Base-by-base conservation (phyloP, 2,113 vertebrate genomes). In the Cichladusa arquata region DNA sequence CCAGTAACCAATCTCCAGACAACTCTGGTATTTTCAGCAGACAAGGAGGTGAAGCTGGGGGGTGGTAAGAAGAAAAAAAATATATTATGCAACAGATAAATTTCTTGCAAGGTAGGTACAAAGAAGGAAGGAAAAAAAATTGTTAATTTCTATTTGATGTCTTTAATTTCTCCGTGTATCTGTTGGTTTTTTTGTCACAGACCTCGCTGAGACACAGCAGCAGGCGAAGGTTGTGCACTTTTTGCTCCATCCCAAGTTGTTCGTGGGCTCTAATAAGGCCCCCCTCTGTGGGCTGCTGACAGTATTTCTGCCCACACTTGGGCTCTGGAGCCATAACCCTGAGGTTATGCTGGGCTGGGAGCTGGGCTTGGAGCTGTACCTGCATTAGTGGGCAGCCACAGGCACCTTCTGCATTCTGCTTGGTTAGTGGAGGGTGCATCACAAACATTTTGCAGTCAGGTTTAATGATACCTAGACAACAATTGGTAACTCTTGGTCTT, bases 171-270 rank as follows among this genome's bases (percentile, higher is more conserved):
- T 91, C 13, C 3, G 0, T 24, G 44, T 57, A 8, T n/a, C 16
- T 51, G 16, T 58, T 19, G 25, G 2, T 56, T 67, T 86, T 51
- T 93, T 56, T 83, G 33, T 73, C 65, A 19, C 40, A 12, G 47
- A 14, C 38, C 28, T 25, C 1, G 0, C 34, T 66, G 64, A n/a
- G 19, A 8, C 65, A 38, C 20, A 1, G 1, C 34, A 73, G 47
- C 62, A 71, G 23, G 36, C 31, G 24, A 36, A 34, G 33, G 24
- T 6, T 61, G 34, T 34, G 66, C 22, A 0, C 71, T 44, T 72
- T 19, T 54, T 61, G 29, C 38, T 77, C 42, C 38, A 11, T 38
- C 31, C 26, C 48, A 53, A 2, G 17, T 26, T 86, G 23, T 45
- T 64, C 0, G 0, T 7, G 53, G 74, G 9, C 61, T 47, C 93